Percentiles rank a stretch among this genome's conserved stretches.
phyloP scores from a whole-genome alignment of 2,888 invertebrate genomes.

The Phyllotreta striolata region DNA sequence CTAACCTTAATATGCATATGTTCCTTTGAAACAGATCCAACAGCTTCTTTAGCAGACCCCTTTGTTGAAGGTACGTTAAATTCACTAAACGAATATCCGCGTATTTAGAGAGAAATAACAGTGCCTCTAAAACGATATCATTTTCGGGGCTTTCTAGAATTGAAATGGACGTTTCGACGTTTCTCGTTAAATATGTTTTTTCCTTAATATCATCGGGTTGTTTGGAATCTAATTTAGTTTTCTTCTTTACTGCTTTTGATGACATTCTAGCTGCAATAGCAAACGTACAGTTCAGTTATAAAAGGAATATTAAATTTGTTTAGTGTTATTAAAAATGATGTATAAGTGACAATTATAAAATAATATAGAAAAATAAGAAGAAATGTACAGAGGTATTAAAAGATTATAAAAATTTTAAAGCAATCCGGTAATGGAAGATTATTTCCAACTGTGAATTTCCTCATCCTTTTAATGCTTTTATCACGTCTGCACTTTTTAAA shows the following conservation, averaged over 20 bases:
- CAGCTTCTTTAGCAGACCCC: slow-evolving; percentile 48
- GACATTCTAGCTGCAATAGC: too few species aligned
- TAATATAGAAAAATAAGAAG: too few species aligned
- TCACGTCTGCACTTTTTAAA: too few species aligned
- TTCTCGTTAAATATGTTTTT: slow-evolving; percentile 48
- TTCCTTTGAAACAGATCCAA: slow-evolving; percentile 47
- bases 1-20: slow-evolving; percentile 49
- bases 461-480: too few species aligned
- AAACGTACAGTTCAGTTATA: too few species aligned
- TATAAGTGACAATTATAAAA: too few species aligned
- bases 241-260: background rate
- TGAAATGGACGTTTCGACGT: slow-evolving; percentile 53
- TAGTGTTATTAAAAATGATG: too few species aligned
- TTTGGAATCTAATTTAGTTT: slow-evolving; percentile 35
- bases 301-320: too few species aligned
- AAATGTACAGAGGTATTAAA: too few species aligned
- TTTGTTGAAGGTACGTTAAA: slow-evolving; percentile 45
- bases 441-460: too few species aligned
- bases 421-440: too few species aligned
- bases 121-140: slow-evolving; percentile 50
- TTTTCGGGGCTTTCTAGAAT: slow-evolving; percentile 51
- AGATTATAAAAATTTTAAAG: too few species aligned
- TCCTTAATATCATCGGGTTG: slow-evolving; percentile 47
- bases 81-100: slow-evolving; percentile 50
- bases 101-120: slow-evolving; percentile 53